These are phyloP conservation scores for Gadus chalcogrammus DNA, from an alignment of 2,113 vertebrate species.

Conservation along the genomic window DNA sequence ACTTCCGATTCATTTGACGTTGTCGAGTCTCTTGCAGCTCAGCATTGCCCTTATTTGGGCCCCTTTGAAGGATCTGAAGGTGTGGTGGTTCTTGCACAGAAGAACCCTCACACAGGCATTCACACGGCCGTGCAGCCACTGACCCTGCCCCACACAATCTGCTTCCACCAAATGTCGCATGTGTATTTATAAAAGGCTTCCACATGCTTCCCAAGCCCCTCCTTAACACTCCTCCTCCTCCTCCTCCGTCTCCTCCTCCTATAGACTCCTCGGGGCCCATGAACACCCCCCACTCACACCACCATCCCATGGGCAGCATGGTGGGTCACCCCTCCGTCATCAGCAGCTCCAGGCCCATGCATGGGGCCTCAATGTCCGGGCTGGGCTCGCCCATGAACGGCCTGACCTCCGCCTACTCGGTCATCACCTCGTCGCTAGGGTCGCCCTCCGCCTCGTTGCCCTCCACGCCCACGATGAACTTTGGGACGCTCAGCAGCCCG, in stretches of 20 bases:
- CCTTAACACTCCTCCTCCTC: background rate
- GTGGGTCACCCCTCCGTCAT: slow-evolving; percentile 75
- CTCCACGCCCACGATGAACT: slow-evolving; percentile 70
- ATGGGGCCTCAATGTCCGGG: slow-evolving; percentile 60
- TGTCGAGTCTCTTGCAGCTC: no score
- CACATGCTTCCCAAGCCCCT: background rate
- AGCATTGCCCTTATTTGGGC: no score
- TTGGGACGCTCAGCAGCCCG: slow-evolving; percentile 67
- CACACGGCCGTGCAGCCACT: no score
- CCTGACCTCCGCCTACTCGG: slow-evolving; percentile 74
- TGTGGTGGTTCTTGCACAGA: no score
- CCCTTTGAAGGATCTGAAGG: no score
- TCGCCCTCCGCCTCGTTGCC: slow-evolving; percentile 68
- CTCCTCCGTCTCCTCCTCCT: slow-evolving; percentile 5
- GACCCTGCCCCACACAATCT: no score
- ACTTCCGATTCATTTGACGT: no score
- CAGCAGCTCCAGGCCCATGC: slow-evolving; percentile 67
- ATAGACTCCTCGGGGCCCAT: slow-evolving; percentile 71
- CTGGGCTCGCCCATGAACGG: slow-evolving; percentile 71
- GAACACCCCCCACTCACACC: slow-evolving; percentile 62
- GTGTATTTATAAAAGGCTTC: no score
- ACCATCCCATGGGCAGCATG: slow-evolving; percentile 66
- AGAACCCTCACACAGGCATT: no score
- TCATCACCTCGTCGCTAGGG: slow-evolving; percentile 74
- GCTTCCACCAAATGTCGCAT: no score